A percentile compares a stretch with the other conserved stretches of the same genome.
Conservation (phyloP, 2,888 invertebrate genomes). For the Caenorhabditis sp. region DNA sequence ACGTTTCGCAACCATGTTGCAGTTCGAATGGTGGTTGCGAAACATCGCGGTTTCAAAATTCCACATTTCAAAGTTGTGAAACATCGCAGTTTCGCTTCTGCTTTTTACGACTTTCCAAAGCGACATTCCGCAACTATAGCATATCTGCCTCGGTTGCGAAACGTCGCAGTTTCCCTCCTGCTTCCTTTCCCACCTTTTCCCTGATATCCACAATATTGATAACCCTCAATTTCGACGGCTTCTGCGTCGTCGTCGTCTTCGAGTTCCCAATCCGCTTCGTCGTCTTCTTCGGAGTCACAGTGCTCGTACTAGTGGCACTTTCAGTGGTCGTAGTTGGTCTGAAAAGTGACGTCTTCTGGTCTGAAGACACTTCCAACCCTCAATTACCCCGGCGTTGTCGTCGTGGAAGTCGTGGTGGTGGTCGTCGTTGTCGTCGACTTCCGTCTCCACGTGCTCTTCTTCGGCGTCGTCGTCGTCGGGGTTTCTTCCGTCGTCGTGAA, state of each 20-base stretch:
- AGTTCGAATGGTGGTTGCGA: too few relatives aligned
- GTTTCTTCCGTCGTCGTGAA: constrained; percentile 48
- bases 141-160: too few relatives aligned
- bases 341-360: constrained; percentile 16
- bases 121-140: too few relatives aligned
- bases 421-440: constrained; percentile 29
- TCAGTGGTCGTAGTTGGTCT: constrained; percentile 45
- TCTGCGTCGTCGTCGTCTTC: constrained; percentile 28
- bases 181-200: constrained; percentile 54
- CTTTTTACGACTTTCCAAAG: too few relatives aligned
- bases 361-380: neutral
- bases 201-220: constrained; percentile 60
- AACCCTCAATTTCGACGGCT: constrained; percentile 31
- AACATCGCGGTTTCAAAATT: too few relatives aligned
- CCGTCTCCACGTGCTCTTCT: constrained; percentile 12
- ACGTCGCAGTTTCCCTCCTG: too few relatives aligned
- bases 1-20: too few relatives aligned
- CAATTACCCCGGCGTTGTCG: constrained; percentile 25
- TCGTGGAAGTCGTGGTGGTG: constrained; percentile 26
- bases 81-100: too few relatives aligned
- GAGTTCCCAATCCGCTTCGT: constrained; percentile 26
- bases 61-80: too few relatives aligned
- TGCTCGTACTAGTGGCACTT: constrained; percentile 11
- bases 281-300: constrained; percentile 11
- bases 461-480: constrained; percentile 35